phyloP scores from a whole-genome alignment of 1,140 invertebrate species.

The Leptinotarsa lineolata region DNA sequence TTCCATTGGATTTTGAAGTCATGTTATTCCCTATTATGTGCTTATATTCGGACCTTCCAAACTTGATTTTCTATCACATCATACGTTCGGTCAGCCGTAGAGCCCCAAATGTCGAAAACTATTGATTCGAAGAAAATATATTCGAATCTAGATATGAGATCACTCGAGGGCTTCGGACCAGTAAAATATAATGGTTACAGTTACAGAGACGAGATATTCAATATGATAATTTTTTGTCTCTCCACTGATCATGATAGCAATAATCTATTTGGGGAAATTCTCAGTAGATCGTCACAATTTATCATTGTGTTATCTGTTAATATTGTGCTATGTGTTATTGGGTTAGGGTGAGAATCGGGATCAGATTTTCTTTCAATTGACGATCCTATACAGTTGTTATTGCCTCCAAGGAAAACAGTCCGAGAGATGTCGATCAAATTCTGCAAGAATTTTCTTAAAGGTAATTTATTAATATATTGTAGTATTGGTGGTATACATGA shows the following conservation, averaged over 20 bases:
- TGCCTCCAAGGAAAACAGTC: too few species aligned
- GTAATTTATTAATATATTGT: too few species aligned
- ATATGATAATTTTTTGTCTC: too few species aligned
- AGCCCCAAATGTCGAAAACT: conserved; percentile 2
- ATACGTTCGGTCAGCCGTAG: neutral
- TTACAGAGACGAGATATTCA: neutral
- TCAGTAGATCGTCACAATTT: neutral
- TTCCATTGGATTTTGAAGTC: neutral
- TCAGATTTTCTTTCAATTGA: too few species aligned
- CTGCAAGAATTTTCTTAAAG: too few species aligned
- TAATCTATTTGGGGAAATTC: neutral
- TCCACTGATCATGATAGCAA: too few species aligned
- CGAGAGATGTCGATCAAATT: too few species aligned
- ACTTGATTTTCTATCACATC: neutral
- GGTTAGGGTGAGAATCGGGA: too few species aligned
- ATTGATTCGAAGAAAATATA: neutral
- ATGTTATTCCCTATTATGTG: neutral
- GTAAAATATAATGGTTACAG: neutral
- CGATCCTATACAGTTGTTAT: too few species aligned
- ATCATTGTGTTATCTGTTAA: neutral
- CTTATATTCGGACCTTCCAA: neutral
- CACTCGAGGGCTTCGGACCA: neutral
- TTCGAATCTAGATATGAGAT: neutral
- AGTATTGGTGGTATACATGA: too few species aligned
- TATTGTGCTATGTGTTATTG: neutral